Evolutionary conservation across 2,797 vertebrate species (phyloP), one percentile per base, ranked within the genome.

Genomic region (Acanthurus lineatus): DNA sequence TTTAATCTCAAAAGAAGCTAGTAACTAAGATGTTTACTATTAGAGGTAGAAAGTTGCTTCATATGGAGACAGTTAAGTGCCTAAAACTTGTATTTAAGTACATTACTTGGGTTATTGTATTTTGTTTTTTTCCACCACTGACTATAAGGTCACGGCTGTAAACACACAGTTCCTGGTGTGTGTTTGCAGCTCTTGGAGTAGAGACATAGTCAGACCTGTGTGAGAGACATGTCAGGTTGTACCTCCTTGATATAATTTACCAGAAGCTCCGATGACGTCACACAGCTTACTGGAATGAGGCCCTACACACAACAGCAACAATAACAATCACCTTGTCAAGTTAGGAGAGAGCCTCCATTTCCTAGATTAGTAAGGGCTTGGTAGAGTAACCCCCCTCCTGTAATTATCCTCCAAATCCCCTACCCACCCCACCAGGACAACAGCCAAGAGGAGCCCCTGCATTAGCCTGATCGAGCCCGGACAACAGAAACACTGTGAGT

Each of bases 401-500:
- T 73, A 87, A 79, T 88, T 81, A 87, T 78, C 72, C 65, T 81
- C 80, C 2, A 83, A 86, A 88, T 87, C 86, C 79, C 69, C 72
- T 2, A 52, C 76, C 82, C 76, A 45, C 60, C 84, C 79, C 74
- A 79, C 14, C 81, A 81, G 79, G 87, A 86, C 66, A 22, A 68
- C 86, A 83, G 62, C 73, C 71, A 71, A 70, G 67, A 76, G 63
- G 66, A 79, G 63, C 88, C 69, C 69, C 79, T 58, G 81, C 70
- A 88, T 92, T 90, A 85, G 78, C 63, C 66, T 69, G 87, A 91
- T 88, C 17, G 71, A 84, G 84, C 79, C 66, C 75, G 79, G 85
- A 93, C 93, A 94, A 93, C 87, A 93, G 88, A 58, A 69, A 80
- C 88, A 85, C 92, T 93, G 92, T 93, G 90, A 89, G 83, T 86